Conservation (phyloP, 2,113 vertebrate species). For the Pelvicachromis taeniatus region DNA sequence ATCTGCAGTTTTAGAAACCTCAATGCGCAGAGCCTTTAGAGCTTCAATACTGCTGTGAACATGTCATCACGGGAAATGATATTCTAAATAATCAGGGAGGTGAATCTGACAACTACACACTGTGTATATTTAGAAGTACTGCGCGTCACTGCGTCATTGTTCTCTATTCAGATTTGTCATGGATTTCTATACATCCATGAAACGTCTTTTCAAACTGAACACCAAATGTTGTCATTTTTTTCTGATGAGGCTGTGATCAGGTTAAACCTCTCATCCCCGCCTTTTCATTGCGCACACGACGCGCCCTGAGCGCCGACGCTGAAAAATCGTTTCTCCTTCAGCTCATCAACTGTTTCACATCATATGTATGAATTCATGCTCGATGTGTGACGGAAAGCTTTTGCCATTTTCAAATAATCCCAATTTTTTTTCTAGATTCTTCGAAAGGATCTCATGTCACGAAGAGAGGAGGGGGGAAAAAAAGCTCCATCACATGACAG, state of each 20-base stretch:
- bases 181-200: not conserved
- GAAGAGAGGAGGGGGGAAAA: not conserved
- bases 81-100: not conserved
- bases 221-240: not conserved
- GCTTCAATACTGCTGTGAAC: not conserved
- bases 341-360: not conserved
- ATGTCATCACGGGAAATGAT: not conserved
- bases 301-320: conserved; percentile 3
- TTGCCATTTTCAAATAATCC: rapidly evolving
- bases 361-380: rapidly evolving
- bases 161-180: not conserved
- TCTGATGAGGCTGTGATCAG: not conserved
- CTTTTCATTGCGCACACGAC: conserved; percentile 16
- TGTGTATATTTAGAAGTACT: not conserved
- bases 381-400: no score
- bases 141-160: not conserved
- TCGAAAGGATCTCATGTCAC: not conserved
- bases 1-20: not conserved
- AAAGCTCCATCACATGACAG: not conserved
- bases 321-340: not conserved
- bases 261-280: not conserved
- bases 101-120: not conserved
- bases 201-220: rapidly evolving
- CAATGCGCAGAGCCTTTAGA: rapidly evolving
- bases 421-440: not conserved